Evolutionary conservation across 1,140 invertebrate genomes (phyloP).

Genomic region (Drosophila chauvacae): DNA sequence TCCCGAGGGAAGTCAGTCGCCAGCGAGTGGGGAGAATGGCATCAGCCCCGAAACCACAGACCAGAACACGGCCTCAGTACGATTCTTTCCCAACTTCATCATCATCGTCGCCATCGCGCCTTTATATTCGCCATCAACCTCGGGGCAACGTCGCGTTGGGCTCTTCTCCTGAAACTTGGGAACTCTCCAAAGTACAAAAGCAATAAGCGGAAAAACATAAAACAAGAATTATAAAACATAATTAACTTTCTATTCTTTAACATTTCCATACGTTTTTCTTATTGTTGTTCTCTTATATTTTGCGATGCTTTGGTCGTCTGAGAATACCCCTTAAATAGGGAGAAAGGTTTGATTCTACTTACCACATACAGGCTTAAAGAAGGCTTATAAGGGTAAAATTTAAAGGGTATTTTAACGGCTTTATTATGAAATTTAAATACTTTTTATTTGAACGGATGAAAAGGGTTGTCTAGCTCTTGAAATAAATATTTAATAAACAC

Average conservation of each 20-base stretch:
- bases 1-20: conserved; percentile 3
- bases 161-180: conserved; percentile 56
- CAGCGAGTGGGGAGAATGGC: conserved; percentile 44
- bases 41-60: conserved; percentile 57
- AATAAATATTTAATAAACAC: no score
- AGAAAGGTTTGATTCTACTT: background rate
- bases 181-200: conserved; percentile 48
- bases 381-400: background rate
- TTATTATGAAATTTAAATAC: background rate
- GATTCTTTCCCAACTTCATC: conserved; percentile 33
- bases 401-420: background rate
- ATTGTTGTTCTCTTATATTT: conserved; percentile 25
- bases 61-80: conserved; percentile 33
- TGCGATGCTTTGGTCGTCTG: background rate
- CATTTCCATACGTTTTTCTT: conserved; percentile 1
- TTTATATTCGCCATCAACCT: conserved; percentile 28
- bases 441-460: background rate
- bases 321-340: background rate
- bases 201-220: conserved; percentile 31
- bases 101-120: conserved; percentile 19
- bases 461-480: no score
- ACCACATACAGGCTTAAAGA: background rate
- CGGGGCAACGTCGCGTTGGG: conserved; percentile 56
- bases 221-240: conserved; percentile 58
- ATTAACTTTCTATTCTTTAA: conserved; percentile 69